Evolutionary conservation across 2,888 invertebrate species (phyloP).

Genomic region (Rotaria magnacalcarata): DNA sequence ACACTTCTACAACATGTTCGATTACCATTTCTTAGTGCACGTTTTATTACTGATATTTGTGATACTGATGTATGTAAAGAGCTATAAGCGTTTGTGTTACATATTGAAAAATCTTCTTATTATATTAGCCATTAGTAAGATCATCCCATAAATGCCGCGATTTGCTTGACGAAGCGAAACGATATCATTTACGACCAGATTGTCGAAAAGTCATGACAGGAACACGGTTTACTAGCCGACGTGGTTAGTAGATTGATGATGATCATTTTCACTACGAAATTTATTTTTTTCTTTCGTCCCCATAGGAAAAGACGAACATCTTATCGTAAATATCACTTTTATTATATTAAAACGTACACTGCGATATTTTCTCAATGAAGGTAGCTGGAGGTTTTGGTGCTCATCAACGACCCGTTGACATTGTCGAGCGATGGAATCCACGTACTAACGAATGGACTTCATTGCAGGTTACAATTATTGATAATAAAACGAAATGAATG

Average conservation of each 20-base stretch:
- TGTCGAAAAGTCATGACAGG: slow-evolving; percentile 54
- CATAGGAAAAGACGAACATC: slow-evolving; percentile 45
- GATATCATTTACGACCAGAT: slow-evolving; percentile 56
- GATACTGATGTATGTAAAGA: slow-evolving; percentile 53
- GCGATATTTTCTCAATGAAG: slow-evolving; percentile 52
- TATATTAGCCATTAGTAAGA: slow-evolving; percentile 52
- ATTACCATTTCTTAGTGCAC: slow-evolving; percentile 54
- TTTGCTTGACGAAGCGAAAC: slow-evolving; percentile 57
- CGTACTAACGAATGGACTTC: slow-evolving; percentile 53
- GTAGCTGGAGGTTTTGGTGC: slow-evolving; percentile 57
- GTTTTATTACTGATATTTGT: slow-evolving; percentile 56
- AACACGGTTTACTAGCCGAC: slow-evolving; percentile 50
- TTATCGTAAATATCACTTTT: neutral
- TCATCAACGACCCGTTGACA: slow-evolving; percentile 56
- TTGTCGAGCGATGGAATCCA: slow-evolving; percentile 56
- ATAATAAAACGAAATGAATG: neutral
- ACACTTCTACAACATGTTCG: slow-evolving; percentile 53
- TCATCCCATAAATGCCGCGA: slow-evolving; percentile 55
- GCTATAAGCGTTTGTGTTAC: neutral
- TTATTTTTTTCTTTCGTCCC: neutral
- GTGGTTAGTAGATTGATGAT: slow-evolving; percentile 44
- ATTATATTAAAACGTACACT: neutral
- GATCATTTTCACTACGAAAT: neutral
- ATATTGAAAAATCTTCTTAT: neutral
- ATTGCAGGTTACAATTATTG: slow-evolving; percentile 51